Percentiles rank a stretch among this genome's conserved stretches.
These are phyloP conservation scores for Porites evermanni DNA, from an alignment of 92 coral and sea anemone species.

Conservation along the genomic window DNA sequence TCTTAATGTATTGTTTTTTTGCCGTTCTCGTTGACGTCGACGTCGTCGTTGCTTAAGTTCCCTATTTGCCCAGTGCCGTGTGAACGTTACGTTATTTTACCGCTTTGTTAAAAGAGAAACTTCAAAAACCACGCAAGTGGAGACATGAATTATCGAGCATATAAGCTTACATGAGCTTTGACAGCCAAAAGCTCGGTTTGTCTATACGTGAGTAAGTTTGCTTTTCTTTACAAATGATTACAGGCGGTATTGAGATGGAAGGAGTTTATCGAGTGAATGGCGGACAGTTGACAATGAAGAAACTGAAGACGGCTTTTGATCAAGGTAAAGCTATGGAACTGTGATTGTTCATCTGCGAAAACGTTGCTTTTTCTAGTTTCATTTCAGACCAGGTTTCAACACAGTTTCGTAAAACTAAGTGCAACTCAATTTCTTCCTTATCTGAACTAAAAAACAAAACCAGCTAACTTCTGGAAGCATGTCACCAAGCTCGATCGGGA, in stretches of 20 bases:
- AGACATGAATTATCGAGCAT: neutral
- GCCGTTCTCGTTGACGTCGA: too few relatives aligned
- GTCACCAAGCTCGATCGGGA: too few relatives aligned
- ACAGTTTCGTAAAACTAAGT: too few relatives aligned
- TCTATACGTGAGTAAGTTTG: neutral
- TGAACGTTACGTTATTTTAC: too few relatives aligned
- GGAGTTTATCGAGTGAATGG: conserved; percentile 97
- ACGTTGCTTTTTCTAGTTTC: neutral
- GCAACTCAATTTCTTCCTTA: too few relatives aligned
- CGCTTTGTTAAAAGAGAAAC: too few relatives aligned
- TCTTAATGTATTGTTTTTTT: too few relatives aligned
- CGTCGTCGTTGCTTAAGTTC: too few relatives aligned
- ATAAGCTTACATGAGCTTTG: neutral
- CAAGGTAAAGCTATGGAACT: conserved; percentile 67
- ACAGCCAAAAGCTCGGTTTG: neutral
- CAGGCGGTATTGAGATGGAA: conserved; percentile 86
- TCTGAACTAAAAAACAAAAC: too few relatives aligned
- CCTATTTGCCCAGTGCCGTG: too few relatives aligned
- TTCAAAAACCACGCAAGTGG: neutral
- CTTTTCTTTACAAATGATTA: neutral
- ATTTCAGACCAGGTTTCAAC: neutral
- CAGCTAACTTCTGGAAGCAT: too few relatives aligned
- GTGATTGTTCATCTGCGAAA: neutral
- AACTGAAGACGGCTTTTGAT: conserved; percentile 77
- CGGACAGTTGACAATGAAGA: conserved; percentile 82